Percentiles rank a stretch among this genome's conserved stretches.
phyloP scores from a whole-genome alignment of 2,888 invertebrate species.

The Barypeithes pellucidus region DNA sequence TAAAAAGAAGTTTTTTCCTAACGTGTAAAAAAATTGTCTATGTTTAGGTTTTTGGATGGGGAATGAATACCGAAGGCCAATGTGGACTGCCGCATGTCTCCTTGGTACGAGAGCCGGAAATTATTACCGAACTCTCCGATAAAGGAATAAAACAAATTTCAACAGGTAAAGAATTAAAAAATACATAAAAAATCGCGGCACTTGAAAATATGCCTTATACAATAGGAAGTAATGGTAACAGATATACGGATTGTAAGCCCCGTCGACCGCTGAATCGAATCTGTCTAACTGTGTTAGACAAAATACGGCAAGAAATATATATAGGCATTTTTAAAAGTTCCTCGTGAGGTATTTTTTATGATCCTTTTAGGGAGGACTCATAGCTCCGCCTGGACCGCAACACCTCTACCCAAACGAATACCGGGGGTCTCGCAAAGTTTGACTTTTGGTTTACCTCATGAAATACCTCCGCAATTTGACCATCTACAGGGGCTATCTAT shows the following conservation, averaged over 20 bases:
- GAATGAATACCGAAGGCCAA: constrained; percentile 78
- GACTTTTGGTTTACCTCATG: constrained; percentile 73
- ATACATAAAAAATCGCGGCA: too few species aligned
- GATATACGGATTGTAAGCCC: too few species aligned
- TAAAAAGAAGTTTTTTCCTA: too few species aligned
- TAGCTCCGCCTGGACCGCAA: constrained; percentile 77
- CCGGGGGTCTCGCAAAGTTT: constrained; percentile 61
- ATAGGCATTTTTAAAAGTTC: too few species aligned
- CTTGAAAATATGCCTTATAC: too few species aligned
- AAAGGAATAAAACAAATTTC: constrained; percentile 76
- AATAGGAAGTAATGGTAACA: too few species aligned
- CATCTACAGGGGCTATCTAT: constrained; percentile 72
- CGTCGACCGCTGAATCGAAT: too few species aligned
- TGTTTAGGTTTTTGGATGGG: constrained; percentile 74
- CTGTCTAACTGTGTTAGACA: too few species aligned
- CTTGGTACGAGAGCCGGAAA: constrained; percentile 74
- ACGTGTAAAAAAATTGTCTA: too few species aligned
- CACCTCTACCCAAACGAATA: constrained; percentile 69
- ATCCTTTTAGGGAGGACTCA: constrained; percentile 74
- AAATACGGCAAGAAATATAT: too few species aligned
- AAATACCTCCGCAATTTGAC: constrained; percentile 75
- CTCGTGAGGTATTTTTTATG: too few species aligned
- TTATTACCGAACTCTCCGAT: constrained; percentile 72
- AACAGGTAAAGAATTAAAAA: constrained; percentile 62
- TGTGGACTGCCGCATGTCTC: constrained; percentile 75